Conservation (phyloP, 2,797 vertebrate species). For the Chiroxiphia lanceolata region DNA sequence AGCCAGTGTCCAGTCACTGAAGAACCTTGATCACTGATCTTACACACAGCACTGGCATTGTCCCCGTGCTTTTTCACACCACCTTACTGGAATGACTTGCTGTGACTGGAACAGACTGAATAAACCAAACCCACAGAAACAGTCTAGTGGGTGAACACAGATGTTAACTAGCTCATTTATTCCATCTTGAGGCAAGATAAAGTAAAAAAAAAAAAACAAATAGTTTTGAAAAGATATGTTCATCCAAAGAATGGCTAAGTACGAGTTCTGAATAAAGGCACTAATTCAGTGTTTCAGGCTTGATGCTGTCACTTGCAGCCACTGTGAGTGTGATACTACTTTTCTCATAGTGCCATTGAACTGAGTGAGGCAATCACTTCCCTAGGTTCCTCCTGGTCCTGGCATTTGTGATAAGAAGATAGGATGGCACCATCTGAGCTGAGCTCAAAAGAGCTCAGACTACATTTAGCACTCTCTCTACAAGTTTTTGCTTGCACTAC, state of each 20-base stretch:
- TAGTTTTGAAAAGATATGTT: neutral
- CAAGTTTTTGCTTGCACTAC: accelerated
- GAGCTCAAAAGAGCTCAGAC: neutral
- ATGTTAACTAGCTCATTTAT: neutral
- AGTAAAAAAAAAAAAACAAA: neutral
- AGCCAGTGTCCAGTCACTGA: neutral
- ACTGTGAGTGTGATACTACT: neutral
- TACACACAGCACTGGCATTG: neutral
- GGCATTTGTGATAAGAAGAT: neutral
- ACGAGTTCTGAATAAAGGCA: neutral
- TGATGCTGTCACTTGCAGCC: neutral
- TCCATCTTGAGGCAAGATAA: neutral
- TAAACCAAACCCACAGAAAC: neutral
- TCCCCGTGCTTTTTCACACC: neutral
- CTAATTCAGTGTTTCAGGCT: neutral
- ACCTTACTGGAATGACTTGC: neutral
- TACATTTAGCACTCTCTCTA: neutral
- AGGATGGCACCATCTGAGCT: neutral
- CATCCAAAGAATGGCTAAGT: neutral
- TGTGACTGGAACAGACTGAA: neutral
- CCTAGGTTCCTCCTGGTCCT: accelerated
- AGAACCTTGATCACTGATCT: neutral
- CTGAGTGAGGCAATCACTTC: neutral
- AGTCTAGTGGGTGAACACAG: neutral
- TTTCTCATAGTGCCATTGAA: neutral